phyloP scores from a whole-genome alignment of 2,888 invertebrate species.

The Amorpha juglandis region DNA sequence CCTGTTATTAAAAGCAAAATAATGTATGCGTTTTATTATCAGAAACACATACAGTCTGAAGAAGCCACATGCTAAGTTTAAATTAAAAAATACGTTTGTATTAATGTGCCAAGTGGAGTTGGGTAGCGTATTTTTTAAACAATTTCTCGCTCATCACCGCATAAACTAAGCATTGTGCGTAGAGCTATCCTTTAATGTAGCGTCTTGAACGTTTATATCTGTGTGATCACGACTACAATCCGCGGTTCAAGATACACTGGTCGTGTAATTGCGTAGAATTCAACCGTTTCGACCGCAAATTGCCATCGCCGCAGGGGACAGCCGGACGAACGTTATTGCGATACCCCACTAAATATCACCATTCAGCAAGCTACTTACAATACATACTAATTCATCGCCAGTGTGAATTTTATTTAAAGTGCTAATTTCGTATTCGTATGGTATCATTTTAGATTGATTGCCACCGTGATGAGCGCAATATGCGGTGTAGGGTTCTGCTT shows the following conservation, averaged over 20 bases:
- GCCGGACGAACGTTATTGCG: conserved; percentile 20
- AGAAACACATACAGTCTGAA: not conserved
- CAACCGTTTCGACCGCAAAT: conserved; percentile 26
- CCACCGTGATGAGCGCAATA: not conserved
- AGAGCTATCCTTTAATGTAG: no score
- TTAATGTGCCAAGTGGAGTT: no score
- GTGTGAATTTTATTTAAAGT: conserved; percentile 18
- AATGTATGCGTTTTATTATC: conserved; percentile 12
- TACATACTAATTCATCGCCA: conserved; percentile 19
- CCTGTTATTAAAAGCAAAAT: conserved; percentile 22
- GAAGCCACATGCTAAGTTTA: no score
- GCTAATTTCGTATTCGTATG: conserved; percentile 12
- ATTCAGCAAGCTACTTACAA: conserved; percentile 19
- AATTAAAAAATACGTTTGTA: no score
- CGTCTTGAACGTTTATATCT: not conserved
- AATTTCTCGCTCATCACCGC: no score
- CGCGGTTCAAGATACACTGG: conserved; percentile 13
- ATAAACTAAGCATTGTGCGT: no score
- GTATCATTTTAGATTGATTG: not conserved
- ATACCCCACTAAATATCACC: conserved; percentile 23
- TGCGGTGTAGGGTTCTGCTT: not conserved
- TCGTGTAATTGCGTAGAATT: conserved; percentile 25
- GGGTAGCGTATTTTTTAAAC: no score
- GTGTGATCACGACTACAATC: not conserved
- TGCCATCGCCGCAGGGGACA: conserved; percentile 24